These are phyloP conservation scores for Anabas testudineus DNA, from an alignment of 2,797 vertebrate genomes.

Conservation along the genomic window DNA sequence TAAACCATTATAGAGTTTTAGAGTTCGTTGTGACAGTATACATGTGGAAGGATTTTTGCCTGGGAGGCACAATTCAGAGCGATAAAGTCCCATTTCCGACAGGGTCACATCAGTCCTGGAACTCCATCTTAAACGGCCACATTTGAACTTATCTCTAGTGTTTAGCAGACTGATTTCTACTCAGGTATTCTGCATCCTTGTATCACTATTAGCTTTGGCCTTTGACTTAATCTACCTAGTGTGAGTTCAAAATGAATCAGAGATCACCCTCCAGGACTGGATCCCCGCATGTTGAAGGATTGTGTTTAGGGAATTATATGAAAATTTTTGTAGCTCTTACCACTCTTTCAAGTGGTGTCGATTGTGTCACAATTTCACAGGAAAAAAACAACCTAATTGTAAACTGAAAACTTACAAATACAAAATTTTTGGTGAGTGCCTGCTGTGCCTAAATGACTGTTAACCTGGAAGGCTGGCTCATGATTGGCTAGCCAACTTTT, in stretches of 20 bases:
- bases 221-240: background rate
- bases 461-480: conserved; percentile 5
- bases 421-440: background rate
- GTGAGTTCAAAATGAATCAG: conserved; percentile 15
- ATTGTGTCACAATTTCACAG: conserved; percentile 20
- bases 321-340: conserved; percentile 41
- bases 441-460: conserved; percentile 8
- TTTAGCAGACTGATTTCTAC: conserved; percentile 47
- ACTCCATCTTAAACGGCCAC: conserved; percentile 14
- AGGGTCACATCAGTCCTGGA: conserved; percentile 40
- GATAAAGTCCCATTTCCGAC: conserved; percentile 20
- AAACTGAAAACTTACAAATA: conserved; percentile 3
- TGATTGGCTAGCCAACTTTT: conserved; percentile 8
- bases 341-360: conserved; percentile 41
- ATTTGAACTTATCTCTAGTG: conserved; percentile 17
- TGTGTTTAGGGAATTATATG: conserved; percentile 39
- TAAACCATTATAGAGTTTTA: conserved; percentile 15
- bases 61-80: conserved; percentile 41
- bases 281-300: conserved; percentile 32
- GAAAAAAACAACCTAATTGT: conserved; percentile 14
- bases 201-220: conserved; percentile 30
- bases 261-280: conserved; percentile 35
- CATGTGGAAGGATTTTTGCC: conserved; percentile 18
- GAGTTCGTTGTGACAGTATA: background rate
- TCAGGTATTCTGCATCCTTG: conserved; percentile 57